phyloP scores from a whole-genome alignment of 2,888 invertebrate species.

The Leptinotarsa peninsularis region DNA sequence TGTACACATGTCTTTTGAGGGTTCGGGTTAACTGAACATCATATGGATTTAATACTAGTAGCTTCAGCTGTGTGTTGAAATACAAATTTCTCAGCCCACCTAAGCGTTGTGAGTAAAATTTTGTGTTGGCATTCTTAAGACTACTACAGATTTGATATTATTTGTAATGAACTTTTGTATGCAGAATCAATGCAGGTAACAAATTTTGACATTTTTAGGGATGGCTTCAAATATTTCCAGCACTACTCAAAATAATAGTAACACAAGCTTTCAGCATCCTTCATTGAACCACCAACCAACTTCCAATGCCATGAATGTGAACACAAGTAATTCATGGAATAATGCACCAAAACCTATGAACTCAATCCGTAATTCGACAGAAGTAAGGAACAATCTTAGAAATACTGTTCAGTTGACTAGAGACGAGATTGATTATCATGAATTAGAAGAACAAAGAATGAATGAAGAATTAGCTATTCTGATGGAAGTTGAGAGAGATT shows the following conservation, averaged over 20 bases:
- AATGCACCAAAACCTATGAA: too few species aligned
- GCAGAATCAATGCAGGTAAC: too few species aligned
- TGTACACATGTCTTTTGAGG: too few species aligned
- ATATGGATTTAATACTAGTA: too few species aligned
- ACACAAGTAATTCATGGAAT: background rate
- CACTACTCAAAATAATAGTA: background rate
- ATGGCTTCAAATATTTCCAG: background rate
- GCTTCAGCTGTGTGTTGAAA: too few species aligned
- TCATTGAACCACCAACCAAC: background rate
- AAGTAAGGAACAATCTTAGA: background rate
- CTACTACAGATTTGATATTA: too few species aligned
- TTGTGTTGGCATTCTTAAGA: too few species aligned
- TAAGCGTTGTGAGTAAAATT: too few species aligned
- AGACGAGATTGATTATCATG: constrained; percentile 22
- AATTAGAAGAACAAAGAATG: constrained; percentile 47
- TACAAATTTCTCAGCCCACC: too few species aligned
- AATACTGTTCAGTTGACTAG: background rate
- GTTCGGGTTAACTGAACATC: too few species aligned
- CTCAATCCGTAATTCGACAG: constrained; percentile 11
- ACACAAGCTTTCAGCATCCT: background rate
- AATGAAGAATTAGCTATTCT: constrained; percentile 53
- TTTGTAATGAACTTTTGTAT: too few species aligned
- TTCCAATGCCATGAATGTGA: background rate
- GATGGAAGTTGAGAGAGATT: constrained; percentile 52
- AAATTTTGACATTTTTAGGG: background rate